Percentiles rank a stretch among this genome's conserved stretches.
phyloP scores from a whole-genome alignment of 2,888 invertebrate species.

The Chrysina gloriosa region DNA sequence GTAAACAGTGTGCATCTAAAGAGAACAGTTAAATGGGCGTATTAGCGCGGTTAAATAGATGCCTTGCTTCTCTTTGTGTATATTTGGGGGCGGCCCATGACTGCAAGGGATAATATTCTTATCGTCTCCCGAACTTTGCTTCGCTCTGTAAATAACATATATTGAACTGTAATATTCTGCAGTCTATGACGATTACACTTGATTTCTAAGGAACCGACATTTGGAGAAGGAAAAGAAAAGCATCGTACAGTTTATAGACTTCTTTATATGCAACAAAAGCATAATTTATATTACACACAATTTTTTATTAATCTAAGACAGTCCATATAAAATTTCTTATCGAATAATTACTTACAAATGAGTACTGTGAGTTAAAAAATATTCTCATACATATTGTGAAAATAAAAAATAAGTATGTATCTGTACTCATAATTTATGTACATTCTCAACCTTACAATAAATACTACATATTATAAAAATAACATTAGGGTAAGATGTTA shows the following conservation, averaged over 20 bases:
- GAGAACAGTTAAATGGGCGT: too few species aligned
- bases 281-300: slow-evolving; percentile 40
- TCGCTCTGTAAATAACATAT: too few species aligned
- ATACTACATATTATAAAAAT: slow-evolving; percentile 29
- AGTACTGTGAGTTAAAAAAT: slow-evolving; percentile 36
- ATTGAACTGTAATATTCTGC: too few species aligned
- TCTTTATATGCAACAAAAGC: slow-evolving; percentile 35
- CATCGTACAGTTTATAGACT: slow-evolving; percentile 2
- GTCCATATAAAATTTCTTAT: slow-evolving; percentile 46
- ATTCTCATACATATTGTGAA: neutral
- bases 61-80: too few species aligned
- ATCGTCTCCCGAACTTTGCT: too few species aligned
- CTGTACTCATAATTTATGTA: slow-evolving; percentile 6
- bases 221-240: slow-evolving; percentile 5
- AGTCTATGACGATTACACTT: too few species aligned
- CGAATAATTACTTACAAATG: slow-evolving; percentile 23
- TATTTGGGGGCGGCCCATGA: too few species aligned
- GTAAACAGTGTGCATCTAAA: too few species aligned
- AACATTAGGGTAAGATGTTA: neutral
- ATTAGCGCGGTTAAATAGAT: too few species aligned
- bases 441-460: slow-evolving; percentile 29
- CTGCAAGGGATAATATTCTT: too few species aligned
- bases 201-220: too few species aligned
- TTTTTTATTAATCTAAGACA: slow-evolving; percentile 42
- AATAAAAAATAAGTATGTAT: slow-evolving; percentile 12